These are phyloP conservation scores for Brachypodius melanocephalos DNA, from an alignment of 2,113 vertebrate species.

Conservation along the genomic window DNA sequence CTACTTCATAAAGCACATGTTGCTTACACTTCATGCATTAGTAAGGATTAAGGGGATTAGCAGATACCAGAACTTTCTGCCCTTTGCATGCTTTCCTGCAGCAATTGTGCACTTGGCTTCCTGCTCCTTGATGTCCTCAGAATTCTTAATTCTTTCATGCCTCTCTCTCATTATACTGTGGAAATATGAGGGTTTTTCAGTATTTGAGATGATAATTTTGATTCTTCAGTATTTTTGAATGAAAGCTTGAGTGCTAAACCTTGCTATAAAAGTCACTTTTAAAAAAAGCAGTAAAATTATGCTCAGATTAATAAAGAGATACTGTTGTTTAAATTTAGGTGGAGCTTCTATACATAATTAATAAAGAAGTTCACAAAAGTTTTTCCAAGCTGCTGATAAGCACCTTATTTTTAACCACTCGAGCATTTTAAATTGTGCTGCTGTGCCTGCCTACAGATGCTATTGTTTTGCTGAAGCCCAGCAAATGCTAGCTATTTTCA, in stretches of 20 bases:
- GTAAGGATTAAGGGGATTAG: slow-evolving; percentile 58
- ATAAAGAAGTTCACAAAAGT: neutral
- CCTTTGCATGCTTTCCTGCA: neutral
- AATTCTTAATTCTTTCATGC: neutral
- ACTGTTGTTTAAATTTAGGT: neutral
- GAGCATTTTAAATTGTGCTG: neutral
- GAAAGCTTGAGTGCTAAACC: neutral
- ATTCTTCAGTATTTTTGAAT: neutral
- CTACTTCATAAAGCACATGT: slow-evolving; percentile 39
- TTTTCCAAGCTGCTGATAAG: neutral
- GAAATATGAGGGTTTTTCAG: neutral
- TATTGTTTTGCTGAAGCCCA: neutral
- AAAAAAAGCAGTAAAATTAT: neutral
- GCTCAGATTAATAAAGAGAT: neutral
- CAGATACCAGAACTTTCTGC: neutral
- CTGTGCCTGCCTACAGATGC: neutral
- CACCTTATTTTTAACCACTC: neutral
- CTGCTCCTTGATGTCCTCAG: neutral
- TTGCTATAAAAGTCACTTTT: neutral
- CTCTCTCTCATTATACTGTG: neutral
- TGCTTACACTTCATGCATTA: slow-evolving; percentile 48
- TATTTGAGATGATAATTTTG: neutral
- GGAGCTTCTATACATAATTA: neutral
- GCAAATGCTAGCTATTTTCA: neutral
- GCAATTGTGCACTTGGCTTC: neutral